Evolutionary conservation across 2,888 invertebrate species (phyloP).

Genomic region (Xanthorhoe designata): DNA sequence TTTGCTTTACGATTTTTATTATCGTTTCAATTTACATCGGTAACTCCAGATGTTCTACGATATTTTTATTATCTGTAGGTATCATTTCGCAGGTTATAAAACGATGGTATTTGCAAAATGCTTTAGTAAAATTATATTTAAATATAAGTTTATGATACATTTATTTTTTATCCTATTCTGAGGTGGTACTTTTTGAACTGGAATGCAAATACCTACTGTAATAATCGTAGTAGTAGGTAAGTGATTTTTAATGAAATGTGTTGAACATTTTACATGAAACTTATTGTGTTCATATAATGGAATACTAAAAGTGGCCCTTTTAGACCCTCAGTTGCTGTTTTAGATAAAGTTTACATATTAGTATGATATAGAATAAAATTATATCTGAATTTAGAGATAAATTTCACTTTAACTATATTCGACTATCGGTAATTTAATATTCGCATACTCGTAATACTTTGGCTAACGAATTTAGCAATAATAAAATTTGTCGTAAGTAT

Average conservation of each 20-base stretch:
- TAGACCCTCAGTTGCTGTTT: no score
- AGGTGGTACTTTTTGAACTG: no score
- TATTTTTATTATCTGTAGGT: slow-evolving; percentile 37
- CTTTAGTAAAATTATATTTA: neutral
- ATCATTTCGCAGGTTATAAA: slow-evolving; percentile 17
- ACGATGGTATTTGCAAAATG: neutral
- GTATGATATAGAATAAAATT: neutral
- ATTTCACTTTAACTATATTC: neutral
- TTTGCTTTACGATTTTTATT: slow-evolving; percentile 53
- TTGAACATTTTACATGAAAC: no score
- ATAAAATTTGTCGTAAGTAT: slow-evolving; percentile 21
- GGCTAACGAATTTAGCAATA: slow-evolving; percentile 32
- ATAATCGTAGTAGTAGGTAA: no score
- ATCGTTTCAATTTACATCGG: slow-evolving; percentile 43
- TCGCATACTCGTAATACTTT: neutral
- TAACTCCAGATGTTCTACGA: slow-evolving; percentile 36
- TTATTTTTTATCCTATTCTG: no score
- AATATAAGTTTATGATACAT: no score
- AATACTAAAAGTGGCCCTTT: no score
- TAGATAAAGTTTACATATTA: neutral
- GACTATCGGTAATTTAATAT: neutral
- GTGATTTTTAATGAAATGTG: no score
- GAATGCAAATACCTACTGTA: no score
- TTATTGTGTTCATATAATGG: no score
- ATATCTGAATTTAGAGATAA: neutral